Conservation (phyloP, 2,113 vertebrate species). For the Clarias magur region DNA sequence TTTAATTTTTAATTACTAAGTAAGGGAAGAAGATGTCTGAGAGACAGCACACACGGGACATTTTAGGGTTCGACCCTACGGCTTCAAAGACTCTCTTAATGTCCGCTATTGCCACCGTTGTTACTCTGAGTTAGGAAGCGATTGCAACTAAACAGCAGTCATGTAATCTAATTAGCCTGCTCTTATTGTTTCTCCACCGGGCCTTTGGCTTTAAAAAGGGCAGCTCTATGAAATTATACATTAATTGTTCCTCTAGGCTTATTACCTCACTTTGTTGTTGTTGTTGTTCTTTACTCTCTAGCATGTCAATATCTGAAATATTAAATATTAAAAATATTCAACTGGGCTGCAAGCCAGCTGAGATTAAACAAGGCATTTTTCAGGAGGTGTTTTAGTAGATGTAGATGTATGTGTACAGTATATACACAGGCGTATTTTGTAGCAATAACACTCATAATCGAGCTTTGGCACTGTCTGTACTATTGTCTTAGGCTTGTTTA, state of each 20-base stretch:
- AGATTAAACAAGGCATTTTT: not conserved
- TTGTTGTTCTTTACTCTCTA: not conserved
- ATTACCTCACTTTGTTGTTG: not conserved
- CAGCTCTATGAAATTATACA: slow-evolving; percentile 9
- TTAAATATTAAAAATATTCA: slow-evolving; percentile 14
- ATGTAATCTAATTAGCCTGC: slow-evolving; percentile 9
- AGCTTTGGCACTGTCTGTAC: not conserved
- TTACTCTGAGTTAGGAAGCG: not conserved
- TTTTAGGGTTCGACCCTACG: not conserved
- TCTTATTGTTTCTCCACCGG: not conserved
- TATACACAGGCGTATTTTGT: not conserved
- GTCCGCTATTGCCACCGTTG: not conserved
- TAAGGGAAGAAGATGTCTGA: too few species aligned
- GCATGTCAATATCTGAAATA: not conserved
- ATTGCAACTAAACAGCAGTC: not conserved
- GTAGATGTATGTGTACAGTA: not conserved
- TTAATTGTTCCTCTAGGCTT: slow-evolving; percentile 25
- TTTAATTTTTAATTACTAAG: not conserved
- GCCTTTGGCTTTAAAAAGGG: slow-evolving; percentile 1
- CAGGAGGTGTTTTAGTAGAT: not conserved
- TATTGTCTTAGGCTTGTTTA: not conserved
- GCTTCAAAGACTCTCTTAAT: not conserved
- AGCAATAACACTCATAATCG: not conserved
- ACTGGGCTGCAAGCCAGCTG: not conserved
- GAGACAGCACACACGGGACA: too few species aligned